Conservation (phyloP, 2,113 vertebrate genomes). For the Osmerus mordax region DNA sequence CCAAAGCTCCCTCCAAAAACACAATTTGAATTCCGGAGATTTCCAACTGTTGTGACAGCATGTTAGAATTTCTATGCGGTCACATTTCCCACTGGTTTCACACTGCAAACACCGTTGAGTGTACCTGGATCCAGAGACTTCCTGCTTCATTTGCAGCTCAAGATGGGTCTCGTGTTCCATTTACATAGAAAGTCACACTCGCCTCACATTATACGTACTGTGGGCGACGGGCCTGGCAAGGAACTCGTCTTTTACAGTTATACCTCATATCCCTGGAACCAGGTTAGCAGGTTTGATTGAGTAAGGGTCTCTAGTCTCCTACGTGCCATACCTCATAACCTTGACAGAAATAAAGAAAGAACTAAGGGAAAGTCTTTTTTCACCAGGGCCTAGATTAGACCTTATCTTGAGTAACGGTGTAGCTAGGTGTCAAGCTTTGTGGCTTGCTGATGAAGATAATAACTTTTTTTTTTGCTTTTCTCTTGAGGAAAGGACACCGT, state of each 20-base stretch:
- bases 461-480: conserved; percentile 49
- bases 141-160: conserved; percentile 21
- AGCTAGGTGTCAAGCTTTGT: conserved; percentile 57
- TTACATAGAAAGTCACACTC: conserved; percentile 22
- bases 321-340: conserved; percentile 56
- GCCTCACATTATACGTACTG: not conserved
- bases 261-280: not conserved
- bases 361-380: conserved; percentile 50
- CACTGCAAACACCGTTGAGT: conserved; percentile 26
- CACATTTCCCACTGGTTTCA: conserved; percentile 38
- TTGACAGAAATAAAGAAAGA: conserved; percentile 70
- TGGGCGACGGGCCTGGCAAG: not conserved
- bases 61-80: conserved; percentile 32
- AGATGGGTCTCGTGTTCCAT: conserved; percentile 7
- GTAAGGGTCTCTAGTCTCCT: conserved; percentile 27
- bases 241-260: no score
- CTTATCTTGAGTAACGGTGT: conserved; percentile 72
- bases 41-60: conserved; percentile 11
- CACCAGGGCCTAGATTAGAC: conserved; percentile 66
- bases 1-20: not conserved
- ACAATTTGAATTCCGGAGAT: no score
- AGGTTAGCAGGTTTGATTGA: conserved; percentile 39
- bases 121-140: conserved; percentile 30
- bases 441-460: conserved; percentile 66
- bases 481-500: conserved; percentile 61